Percentiles rank a stretch among this genome's conserved stretches.
These are phyloP conservation scores for Alectoris magna DNA, from an alignment of 2,797 vertebrate species.

Conservation along the genomic window DNA sequence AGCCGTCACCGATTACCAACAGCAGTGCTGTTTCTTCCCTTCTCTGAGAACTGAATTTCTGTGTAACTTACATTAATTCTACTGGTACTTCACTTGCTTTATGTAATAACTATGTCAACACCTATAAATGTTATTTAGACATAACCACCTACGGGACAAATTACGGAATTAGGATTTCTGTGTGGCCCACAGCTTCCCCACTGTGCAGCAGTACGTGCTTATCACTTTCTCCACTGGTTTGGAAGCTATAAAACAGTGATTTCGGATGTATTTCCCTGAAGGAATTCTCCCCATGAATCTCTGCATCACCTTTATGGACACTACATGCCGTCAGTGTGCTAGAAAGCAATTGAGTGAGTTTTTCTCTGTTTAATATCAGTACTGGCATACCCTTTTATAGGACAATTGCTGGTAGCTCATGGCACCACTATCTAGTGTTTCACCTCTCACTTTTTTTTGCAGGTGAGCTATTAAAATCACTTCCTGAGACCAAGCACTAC, in stretches of 20 bases:
- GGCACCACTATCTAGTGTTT: background rate
- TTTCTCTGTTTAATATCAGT: background rate
- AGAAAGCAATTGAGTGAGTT: accelerated
- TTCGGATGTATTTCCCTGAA: background rate
- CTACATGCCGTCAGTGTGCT: accelerated
- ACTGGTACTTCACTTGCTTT: background rate
- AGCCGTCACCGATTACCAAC: background rate
- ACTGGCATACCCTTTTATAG: too few relatives aligned
- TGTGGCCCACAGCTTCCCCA: background rate
- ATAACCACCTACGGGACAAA: background rate
- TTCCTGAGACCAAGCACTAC: background rate
- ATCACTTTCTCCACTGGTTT: background rate
- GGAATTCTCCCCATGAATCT: background rate
- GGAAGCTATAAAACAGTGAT: background rate
- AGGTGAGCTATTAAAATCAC: background rate
- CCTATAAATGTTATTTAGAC: background rate
- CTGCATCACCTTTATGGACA: background rate
- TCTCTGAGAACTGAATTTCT: background rate
- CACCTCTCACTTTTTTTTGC: background rate
- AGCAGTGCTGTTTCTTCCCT: background rate
- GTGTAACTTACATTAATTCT: background rate
- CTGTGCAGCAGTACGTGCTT: too few relatives aligned
- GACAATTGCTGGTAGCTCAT: background rate
- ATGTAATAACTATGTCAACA: background rate
- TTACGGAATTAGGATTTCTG: background rate